Evolutionary conservation across 2,113 vertebrate genomes (phyloP), one percentile per base, ranked within the genome.

Genomic region (Oncorhynchus gorbuscha): DNA sequence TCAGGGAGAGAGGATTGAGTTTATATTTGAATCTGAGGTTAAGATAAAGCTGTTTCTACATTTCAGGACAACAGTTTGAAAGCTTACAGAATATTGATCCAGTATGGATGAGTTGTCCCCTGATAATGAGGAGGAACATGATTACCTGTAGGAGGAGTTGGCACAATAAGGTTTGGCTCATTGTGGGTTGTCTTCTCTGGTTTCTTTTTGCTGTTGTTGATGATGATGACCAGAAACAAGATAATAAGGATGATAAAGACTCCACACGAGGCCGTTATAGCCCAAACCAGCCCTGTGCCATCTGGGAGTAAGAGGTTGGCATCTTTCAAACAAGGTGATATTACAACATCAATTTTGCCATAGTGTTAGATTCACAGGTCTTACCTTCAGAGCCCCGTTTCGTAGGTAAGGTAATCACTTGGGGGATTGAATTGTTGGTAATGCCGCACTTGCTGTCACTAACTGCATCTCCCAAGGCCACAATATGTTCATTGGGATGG

Each of bases 381-480:
- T 65, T 66, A 65, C 61, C 72, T 26, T 35, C 22, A 59, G 3
- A 12, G 9, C 39, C 30, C 4, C n/a, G 5, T 30, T 8, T 67
- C 5, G 65, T 30, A 30, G 65, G 65, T 35, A 39, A n/a, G 9
- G 68, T 69, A 28, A 45, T 13, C 9, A 45, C 18, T 4, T 5
- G 9, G 0, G 22, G 0, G 1, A 0, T 0, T 2, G 68, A 0
- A 0, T 4, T 16, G 9, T 64, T 5, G 11, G 1, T 45, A 0
- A 4, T 51, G 5, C 14, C 8, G 76, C 93, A 94, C 12, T 14
- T 68, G 4, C 65, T 85, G 84, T 94, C 92, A 68, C 16, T 82
- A 2, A 73, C 24, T 5, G 64, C 74, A 39, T 86, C 45, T 32
- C 91, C 92, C 0, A 22, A 2, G 14, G 2, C 1, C 39, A 71